Base-by-base conservation (phyloP, 1,140 invertebrate genomes). In the Aphis craccivora region DNA sequence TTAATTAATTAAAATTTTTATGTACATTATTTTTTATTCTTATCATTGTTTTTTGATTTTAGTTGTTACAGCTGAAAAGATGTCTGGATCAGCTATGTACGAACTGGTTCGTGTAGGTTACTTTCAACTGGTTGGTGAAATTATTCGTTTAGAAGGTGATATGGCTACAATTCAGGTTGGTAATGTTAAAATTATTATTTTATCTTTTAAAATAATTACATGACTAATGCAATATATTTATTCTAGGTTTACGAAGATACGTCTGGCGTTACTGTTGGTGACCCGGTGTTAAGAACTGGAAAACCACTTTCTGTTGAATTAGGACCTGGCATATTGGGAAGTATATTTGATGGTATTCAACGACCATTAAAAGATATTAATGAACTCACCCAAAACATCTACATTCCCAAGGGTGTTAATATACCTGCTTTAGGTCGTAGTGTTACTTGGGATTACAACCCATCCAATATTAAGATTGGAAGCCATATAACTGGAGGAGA, bases 41-140 rank as follows among this genome's bases (percentile, higher is more conserved):
- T 91, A 83, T 90, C 30, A 89, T 94, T 45, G 93, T 86, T 94
- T 91, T 93, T 91, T 93, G 91, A 94, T 95, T 96, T 94, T 95
- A 99, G 99, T 99, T 95, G 99, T 99, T 60, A 99, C 98, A 35
- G 99, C 99, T 93, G 98, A 99, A 95, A 98, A 98, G 95, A 99
- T 99, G 99, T 97, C 98, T 94, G 99, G 99, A 94, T 98, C 99
- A 23, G 99, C 99, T 96, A 99, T 99, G 99, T 99, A 99, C 97
- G 99, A 99, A 96, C 95, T 99, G 96, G 99, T 99, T 91, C 97
- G 99, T 95, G 99, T 99, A 20, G 99, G 99, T 30, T 99, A 99
- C 95, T 97, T 97, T 94, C 99, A 99, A 96, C 96, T 99, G 94
- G 99, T 99, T 5, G 99, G 99, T 94, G 99, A 99, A 96, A 99